phyloP scores from a whole-genome alignment of 2,888 invertebrate species.

The Latheticus oryzae region DNA sequence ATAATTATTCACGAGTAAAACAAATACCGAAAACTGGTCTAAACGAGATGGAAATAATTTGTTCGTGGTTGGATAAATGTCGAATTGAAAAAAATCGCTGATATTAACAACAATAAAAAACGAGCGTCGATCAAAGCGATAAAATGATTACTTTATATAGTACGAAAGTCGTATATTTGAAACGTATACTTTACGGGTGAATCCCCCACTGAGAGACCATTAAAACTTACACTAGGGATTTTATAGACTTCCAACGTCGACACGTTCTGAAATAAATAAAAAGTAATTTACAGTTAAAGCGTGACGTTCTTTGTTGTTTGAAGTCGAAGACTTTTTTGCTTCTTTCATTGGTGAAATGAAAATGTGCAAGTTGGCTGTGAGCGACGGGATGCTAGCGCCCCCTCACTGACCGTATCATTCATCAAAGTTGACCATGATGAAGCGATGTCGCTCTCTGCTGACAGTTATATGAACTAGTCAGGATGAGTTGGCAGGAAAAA shows the following conservation, averaged over 20 bases:
- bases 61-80: no score
- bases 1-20: no score
- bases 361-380: constrained; percentile 43
- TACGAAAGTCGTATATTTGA: constrained; percentile 9
- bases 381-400: constrained; percentile 41
- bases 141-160: constrained; percentile 26
- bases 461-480: constrained; percentile 56
- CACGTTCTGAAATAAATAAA: constrained; percentile 48
- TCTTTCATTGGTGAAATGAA: constrained; percentile 37
- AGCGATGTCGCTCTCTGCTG: constrained; percentile 53
- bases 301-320: constrained; percentile 46
- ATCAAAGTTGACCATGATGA: constrained; percentile 56
- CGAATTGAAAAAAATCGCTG: no score
- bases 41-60: no score
- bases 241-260: constrained; percentile 46
- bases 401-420: constrained; percentile 52
- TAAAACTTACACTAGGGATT: constrained; percentile 39
- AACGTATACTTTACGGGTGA: constrained; percentile 9
- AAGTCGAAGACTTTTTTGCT: constrained; percentile 42
- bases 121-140: constrained; percentile 18
- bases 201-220: constrained; percentile 24
- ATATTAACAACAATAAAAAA: constrained; percentile 22
- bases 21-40: no score
- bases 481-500: constrained; percentile 47
- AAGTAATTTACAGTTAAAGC: constrained; percentile 45